Percentiles rank a stretch among this genome's conserved stretches.
These are phyloP conservation scores for Leptarthrus brevirostris DNA, from an alignment of 2,888 invertebrate species.

Conservation along the genomic window DNA sequence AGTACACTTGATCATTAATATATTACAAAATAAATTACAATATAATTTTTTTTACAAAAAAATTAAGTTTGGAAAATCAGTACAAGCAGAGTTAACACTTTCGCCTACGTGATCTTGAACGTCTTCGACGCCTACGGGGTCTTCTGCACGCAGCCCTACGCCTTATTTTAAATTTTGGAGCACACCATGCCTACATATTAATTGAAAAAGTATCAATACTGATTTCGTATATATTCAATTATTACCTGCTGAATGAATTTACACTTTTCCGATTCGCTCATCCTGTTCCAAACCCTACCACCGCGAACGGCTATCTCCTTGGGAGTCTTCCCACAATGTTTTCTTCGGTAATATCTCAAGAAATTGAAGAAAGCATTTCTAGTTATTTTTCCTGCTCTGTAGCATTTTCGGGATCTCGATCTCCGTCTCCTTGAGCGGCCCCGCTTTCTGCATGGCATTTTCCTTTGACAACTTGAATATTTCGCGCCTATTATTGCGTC, in stretches of 20 bases:
- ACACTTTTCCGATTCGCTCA: not conserved
- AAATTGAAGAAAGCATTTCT: slow-evolving; percentile 11
- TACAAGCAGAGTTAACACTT: too few species aligned
- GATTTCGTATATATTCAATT: too few species aligned
- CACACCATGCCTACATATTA: not conserved
- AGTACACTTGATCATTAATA: too few species aligned
- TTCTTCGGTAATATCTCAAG: not conserved
- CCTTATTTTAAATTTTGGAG: not conserved
- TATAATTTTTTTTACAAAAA: too few species aligned
- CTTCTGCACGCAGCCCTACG: not conserved
- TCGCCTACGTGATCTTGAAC: not conserved
- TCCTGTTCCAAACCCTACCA: not conserved
- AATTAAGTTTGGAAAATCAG: too few species aligned
- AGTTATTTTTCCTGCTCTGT: not conserved
- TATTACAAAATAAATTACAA: too few species aligned
- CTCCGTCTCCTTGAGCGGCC: not conserved
- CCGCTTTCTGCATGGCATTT: not conserved
- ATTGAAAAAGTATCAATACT: too few species aligned
- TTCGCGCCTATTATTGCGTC: not conserved
- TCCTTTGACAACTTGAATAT: slow-evolving; percentile 5
- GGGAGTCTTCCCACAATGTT: not conserved
- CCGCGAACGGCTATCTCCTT: not conserved
- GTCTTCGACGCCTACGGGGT: not conserved
- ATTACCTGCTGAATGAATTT: not conserved
- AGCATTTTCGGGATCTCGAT: not conserved